Evolutionary conservation across 2,888 invertebrate genomes (phyloP).

Genomic region (Steinernema hermaphroditum): DNA sequence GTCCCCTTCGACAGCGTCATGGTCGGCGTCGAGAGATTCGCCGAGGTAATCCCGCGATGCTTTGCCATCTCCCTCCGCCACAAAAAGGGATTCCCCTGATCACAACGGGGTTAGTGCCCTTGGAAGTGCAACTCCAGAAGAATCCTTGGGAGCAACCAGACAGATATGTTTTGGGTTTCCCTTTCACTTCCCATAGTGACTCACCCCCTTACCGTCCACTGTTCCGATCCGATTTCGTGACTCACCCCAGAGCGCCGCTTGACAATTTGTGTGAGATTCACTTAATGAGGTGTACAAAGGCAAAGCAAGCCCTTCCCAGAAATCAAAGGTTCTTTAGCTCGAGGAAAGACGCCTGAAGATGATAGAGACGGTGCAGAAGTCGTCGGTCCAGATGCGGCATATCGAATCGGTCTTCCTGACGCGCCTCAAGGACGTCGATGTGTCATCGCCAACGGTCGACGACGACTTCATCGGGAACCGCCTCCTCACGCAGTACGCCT

Average conservation of each 20-base stretch:
- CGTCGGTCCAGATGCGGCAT: conserved; percentile 50
- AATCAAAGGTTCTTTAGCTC: conserved; percentile 41
- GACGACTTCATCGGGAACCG: conserved; percentile 2
- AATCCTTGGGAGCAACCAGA: no score
- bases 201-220: not conserved
- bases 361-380: conserved; percentile 34
- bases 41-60: conserved; percentile 40
- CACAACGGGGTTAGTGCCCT: no score
- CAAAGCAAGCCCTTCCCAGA: no score
- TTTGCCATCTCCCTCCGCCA: no score
- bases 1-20: conserved; percentile 47
- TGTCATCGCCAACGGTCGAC: conserved; percentile 33
- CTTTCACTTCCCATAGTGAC: not conserved
- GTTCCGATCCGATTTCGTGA: not conserved
- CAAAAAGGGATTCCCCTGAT: no score
- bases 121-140: no score
- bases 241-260: not conserved
- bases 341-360: conserved; percentile 35
- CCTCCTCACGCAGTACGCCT: conserved; percentile 45
- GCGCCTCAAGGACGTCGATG: conserved; percentile 43
- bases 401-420: conserved; percentile 47
- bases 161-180: not conserved
- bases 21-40: conserved; percentile 34
- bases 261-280: not conserved
- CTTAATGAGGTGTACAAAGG: no score